Base-by-base conservation (phyloP, 2,113 vertebrate genomes). In the Indicator maculatus region DNA sequence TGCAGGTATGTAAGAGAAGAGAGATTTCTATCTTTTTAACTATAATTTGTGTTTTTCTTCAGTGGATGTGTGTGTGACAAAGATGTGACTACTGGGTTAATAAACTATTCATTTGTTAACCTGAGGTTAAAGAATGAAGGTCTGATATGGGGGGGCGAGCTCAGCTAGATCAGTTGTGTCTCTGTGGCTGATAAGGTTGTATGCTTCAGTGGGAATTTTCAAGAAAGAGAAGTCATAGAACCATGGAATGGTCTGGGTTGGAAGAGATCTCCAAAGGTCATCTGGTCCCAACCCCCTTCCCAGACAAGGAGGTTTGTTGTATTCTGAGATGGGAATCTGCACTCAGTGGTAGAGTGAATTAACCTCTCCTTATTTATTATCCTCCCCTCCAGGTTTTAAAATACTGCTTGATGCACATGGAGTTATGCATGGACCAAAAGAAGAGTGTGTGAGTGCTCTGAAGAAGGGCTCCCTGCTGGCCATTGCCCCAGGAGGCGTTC, bases 401-500 rank as follows among this genome's bases (percentile, higher is more conserved):
- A 96, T 99, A 89, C 97, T 99, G n/a, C 93, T 99, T 96, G 99
- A 99, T 74, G 98, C 98, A 64, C 97, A 98, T 88, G 98, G 98
- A 73, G 97, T 98, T 95, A 98, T 99, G 71, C 99, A 99, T 15
- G 99, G 99, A 92, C 99, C 99, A 76, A 98, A 98, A 98, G 98
- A 99, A 95, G 99, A 99, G 94, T 99, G 99, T 97, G 99, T 98
- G 73, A 98, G 93, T 64, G 98, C 98, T 69, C 97, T 99, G 91
- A 97, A 87, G 91, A 98, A 96, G 8, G 99, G 99, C 15, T 96
- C 96, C 76, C 96, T 99, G 78, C 52, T 99, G 92, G 98, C 98
- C 44, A 98, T 99, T 91, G 98, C 99, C 69, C 99, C 99, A 1
- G 99, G 99, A 8, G 99, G 99, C 21, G 97, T 99, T 39, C 97